These are phyloP conservation scores for Germaria angustata DNA, from an alignment of 2,888 invertebrate species.

Conservation along the genomic window DNA sequence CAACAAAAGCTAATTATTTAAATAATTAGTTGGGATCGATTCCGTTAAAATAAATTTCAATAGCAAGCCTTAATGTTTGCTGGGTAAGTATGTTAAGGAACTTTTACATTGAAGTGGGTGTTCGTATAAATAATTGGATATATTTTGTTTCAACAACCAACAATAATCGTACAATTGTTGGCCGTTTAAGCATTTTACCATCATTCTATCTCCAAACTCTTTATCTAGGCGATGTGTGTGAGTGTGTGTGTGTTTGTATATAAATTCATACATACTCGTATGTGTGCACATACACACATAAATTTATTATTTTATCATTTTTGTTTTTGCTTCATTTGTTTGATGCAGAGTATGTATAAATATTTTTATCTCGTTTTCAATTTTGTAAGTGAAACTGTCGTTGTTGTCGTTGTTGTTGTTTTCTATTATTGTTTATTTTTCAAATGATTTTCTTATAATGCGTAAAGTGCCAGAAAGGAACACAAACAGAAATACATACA, in stretches of 20 bases:
- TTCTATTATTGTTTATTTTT: conserved; percentile 11
- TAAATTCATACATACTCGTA: too few species aligned
- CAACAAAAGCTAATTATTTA: too few species aligned
- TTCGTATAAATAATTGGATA: conserved; percentile 58
- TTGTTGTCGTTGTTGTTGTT: conserved; percentile 32
- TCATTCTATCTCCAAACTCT: conserved; percentile 12
- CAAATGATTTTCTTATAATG: conserved; percentile 4
- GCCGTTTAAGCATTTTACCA: conserved; percentile 57
- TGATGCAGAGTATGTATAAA: conserved; percentile 3
- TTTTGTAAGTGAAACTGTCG: conserved; percentile 31
- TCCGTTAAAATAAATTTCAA: too few species aligned
- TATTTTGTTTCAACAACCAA: conserved; percentile 57
- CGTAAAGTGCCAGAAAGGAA: conserved; percentile 16
- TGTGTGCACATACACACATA: background rate
- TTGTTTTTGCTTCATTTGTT: conserved; percentile 11
- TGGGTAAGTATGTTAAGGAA: background rate
- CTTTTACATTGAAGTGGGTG: conserved; percentile 18
- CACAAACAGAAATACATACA: background rate
- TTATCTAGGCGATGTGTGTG: too few species aligned
- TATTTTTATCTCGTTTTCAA: conserved; percentile 27
- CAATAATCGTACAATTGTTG: conserved; percentile 61
- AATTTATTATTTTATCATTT: background rate
- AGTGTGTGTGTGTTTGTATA: too few species aligned
- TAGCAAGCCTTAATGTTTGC: too few species aligned
- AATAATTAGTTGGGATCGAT: too few species aligned